Conservation (phyloP, 1,140 invertebrate species). For the Brachionus rotundiformis region DNA sequence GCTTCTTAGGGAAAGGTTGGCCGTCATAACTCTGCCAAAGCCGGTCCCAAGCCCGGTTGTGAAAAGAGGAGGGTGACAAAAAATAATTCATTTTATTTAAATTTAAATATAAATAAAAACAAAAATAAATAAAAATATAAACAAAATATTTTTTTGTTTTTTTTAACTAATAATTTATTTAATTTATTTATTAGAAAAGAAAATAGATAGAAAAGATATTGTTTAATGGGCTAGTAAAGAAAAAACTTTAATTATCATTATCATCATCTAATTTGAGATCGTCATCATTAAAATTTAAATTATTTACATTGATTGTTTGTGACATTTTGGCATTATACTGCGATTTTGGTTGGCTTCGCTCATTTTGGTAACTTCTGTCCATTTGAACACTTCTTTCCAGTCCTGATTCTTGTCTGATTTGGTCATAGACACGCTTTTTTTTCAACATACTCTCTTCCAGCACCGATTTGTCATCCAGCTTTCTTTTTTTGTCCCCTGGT, state of each 20-base stretch:
- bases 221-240: too few relatives aligned
- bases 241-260: too few relatives aligned
- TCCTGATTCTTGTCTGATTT: neutral
- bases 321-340: neutral
- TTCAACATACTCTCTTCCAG: neutral
- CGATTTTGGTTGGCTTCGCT: neutral
- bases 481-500: neutral
- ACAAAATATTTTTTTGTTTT: too few relatives aligned
- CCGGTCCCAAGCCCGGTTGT: too few relatives aligned
- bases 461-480: neutral
- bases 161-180: too few relatives aligned
- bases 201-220: neutral
- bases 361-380: neutral
- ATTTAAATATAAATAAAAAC: too few relatives aligned
- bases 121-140: too few relatives aligned
- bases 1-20: too few relatives aligned
- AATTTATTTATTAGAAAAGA: neutral
- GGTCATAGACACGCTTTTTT: neutral
- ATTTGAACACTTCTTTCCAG: neutral
- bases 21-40: too few relatives aligned
- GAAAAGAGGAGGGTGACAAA: too few relatives aligned
- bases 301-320: neutral
- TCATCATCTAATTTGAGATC: constrained; percentile 22
- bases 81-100: too few relatives aligned
- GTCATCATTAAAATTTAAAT: constrained; percentile 41